Evolutionary conservation across 2,888 invertebrate species (phyloP).

Genomic region (Heteromurus nitidus): DNA sequence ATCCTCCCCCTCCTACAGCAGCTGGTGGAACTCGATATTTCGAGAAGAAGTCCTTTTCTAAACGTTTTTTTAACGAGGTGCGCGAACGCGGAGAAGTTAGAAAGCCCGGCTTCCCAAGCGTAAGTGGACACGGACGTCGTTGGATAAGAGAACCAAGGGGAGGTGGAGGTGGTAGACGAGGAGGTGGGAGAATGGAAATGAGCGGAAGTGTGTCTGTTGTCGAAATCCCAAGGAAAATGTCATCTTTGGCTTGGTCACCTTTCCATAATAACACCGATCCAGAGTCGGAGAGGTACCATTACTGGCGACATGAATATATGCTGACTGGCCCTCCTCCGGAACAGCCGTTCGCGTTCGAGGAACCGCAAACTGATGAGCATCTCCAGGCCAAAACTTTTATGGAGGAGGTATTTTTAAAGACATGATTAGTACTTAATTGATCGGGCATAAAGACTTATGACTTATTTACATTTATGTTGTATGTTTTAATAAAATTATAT

Average conservation of each 20-base stretch:
- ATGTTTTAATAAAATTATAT: too few species aligned
- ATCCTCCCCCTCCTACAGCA: too few species aligned
- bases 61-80: too few species aligned
- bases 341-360: neutral
- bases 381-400: neutral
- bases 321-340: neutral
- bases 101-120: neutral
- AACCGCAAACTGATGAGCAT: constrained; percentile 10
- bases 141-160: neutral
- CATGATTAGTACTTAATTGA: neutral
- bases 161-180: neutral
- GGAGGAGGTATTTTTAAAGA: neutral
- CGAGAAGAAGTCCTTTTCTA: too few species aligned
- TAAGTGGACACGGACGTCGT: neutral
- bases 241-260: too few species aligned
- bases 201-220: too few species aligned
- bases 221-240: too few species aligned
- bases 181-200: neutral
- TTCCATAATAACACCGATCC: too few species aligned
- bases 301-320: neutral
- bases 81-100: too few species aligned
- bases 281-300: neutral
- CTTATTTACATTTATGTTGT: too few species aligned
- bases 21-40: neutral
- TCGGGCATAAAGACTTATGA: neutral